phyloP scores from a whole-genome alignment of 2,888 invertebrate species.

The Adelognathus sp. region DNA sequence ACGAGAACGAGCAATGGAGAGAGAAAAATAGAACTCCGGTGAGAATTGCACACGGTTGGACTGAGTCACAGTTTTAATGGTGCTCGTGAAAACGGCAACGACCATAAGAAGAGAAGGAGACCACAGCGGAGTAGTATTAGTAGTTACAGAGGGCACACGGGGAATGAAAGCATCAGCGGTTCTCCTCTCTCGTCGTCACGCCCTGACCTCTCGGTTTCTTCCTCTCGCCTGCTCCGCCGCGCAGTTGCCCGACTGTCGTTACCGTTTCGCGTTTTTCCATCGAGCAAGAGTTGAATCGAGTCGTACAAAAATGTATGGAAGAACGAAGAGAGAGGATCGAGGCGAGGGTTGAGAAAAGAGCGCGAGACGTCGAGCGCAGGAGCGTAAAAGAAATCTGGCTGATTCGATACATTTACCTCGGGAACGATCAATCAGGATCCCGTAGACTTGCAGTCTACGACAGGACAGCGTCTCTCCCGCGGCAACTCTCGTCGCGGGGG shows the following conservation, averaged over 20 bases:
- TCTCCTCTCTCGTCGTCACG: conserved; percentile 2
- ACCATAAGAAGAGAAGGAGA: conserved; percentile 47
- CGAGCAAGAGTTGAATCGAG: conserved; percentile 19
- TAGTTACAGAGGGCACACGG: conserved; percentile 17
- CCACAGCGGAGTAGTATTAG: not conserved
- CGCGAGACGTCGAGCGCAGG: not conserved
- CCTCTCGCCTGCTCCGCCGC: not conserved
- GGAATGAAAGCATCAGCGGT: conserved; percentile 30
- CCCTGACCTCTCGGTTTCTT: conserved; percentile 4
- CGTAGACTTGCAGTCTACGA: conserved; percentile 38
- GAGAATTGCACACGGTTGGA: conserved; percentile 56
- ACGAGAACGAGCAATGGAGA: conserved; percentile 58
- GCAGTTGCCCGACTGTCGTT: conserved; percentile 12
- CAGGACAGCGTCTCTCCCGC: conserved; percentile 48
- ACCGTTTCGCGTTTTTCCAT: conserved; percentile 11
- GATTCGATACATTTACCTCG: conserved; percentile 57
- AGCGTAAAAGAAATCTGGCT: conserved; percentile 51
- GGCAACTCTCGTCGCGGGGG: conserved; percentile 3
- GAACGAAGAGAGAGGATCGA: not conserved
- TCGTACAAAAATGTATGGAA: not conserved
- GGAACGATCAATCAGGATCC: conserved; percentile 58
- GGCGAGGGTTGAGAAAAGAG: conserved; percentile 7
- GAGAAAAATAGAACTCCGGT: conserved; percentile 15
- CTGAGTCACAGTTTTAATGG: conserved; percentile 75
- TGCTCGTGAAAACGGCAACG: conserved; percentile 70